A percentile compares a stretch with the other conserved stretches of the same genome.
phyloP scores from a whole-genome alignment of 2,113 vertebrate species.

The western clawed frog (Xenopus tropicalis) region DNA sequence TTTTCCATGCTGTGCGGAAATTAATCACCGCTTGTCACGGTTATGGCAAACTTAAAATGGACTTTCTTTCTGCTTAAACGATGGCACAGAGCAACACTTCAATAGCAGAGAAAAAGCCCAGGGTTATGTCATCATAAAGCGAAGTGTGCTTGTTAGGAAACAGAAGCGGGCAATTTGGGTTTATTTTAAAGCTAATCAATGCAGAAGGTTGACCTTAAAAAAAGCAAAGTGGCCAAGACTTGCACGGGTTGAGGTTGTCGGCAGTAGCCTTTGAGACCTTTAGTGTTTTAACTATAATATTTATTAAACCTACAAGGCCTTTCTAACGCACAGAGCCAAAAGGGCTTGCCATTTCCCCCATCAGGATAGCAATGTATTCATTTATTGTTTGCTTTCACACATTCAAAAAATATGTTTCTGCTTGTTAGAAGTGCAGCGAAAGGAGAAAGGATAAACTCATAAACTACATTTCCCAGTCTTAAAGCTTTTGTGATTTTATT shows the following conservation, averaged over 20 bases:
- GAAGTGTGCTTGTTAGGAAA: constrained; percentile 6
- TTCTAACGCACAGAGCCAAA: no score
- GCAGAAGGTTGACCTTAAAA: constrained; percentile 18
- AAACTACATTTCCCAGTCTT: no score
- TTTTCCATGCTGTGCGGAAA: constrained; percentile 5
- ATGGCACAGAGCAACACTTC: constrained; percentile 2
- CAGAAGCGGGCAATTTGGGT: neutral
- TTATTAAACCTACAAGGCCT: neutral
- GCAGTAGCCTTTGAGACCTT: neutral
- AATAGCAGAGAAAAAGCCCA: neutral
- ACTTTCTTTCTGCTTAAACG: neutral
- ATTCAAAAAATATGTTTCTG: no score
- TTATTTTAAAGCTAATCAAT: constrained; percentile 18
- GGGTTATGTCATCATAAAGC: constrained; percentile 16
- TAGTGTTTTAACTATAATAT: neutral
- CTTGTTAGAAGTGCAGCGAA: no score
- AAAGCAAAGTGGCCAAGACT: constrained; percentile 8
- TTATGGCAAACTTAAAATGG: constrained; percentile 10
- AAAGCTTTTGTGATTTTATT: no score
- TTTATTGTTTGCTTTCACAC: no score
- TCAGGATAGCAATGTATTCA: no score
- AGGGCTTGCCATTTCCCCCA: no score
- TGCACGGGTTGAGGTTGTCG: constrained; percentile 19
- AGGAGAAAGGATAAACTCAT: no score
- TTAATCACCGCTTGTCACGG: constrained; percentile 36